These are phyloP conservation scores for Poliocrania exsul DNA, from an alignment of 2,797 vertebrate species.

Conservation along the genomic window DNA sequence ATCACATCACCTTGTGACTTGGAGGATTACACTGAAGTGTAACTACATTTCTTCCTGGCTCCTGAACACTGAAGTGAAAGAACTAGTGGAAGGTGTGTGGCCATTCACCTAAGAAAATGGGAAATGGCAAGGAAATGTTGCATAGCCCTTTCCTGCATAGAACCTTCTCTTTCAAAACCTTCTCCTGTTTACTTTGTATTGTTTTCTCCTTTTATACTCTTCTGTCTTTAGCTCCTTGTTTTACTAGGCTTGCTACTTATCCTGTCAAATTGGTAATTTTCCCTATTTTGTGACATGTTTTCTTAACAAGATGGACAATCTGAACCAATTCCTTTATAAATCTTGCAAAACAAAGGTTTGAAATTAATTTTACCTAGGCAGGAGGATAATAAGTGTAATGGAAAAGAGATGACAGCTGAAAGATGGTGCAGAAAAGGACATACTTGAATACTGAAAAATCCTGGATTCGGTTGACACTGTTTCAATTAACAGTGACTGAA, in stretches of 20 bases:
- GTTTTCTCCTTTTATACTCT: not conserved
- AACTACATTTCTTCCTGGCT: not conserved
- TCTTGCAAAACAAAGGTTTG: not conserved
- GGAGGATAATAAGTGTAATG: not conserved
- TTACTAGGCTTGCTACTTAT: not conserved
- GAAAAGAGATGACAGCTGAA: not conserved
- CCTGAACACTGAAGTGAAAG: not conserved
- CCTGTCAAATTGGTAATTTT: not conserved
- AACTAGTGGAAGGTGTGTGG: not conserved
- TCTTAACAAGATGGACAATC: not conserved
- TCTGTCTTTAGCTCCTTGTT: not conserved
- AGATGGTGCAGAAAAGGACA: not conserved
- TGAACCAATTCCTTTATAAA: not conserved
- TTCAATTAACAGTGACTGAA: not conserved
- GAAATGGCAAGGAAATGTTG: not conserved
- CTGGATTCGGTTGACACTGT: not conserved
- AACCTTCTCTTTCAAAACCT: not conserved
- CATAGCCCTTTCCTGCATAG: accelerated
- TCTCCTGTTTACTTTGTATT: not conserved
- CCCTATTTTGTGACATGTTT: not conserved
- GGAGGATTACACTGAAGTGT: not conserved
- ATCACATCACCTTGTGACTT: not conserved
- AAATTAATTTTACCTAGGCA: not conserved
- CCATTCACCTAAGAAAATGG: not conserved
- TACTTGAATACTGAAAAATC: not conserved